Conservation (phyloP, 2,797 vertebrate genomes). For the Macrochelys suwanniensis region DNA sequence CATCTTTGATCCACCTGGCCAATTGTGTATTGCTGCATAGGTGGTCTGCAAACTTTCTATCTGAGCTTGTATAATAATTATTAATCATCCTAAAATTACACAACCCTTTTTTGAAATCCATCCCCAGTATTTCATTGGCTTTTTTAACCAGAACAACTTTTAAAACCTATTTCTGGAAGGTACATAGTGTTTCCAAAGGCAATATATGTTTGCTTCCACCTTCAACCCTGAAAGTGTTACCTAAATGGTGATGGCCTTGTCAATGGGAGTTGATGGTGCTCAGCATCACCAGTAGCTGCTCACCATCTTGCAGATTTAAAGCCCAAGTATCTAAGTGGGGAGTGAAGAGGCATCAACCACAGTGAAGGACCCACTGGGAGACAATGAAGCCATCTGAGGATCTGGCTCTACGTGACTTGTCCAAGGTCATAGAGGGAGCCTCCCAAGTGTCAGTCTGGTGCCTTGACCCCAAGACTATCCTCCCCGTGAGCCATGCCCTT, state of each 20-base stretch:
- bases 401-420: rapidly evolving
- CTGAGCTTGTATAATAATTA: not conserved
- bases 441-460: rapidly evolving
- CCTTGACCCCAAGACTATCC: not conserved
- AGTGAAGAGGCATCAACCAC: not conserved
- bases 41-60: not conserved
- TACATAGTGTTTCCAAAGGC: not conserved
- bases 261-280: not conserved
- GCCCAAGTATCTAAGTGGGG: not conserved
- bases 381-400: not conserved
- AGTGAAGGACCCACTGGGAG: not conserved
- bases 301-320: not conserved
- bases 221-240: not conserved
- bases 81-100: not conserved
- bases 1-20: not conserved
- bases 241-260: not conserved
- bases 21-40: not conserved
- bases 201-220: not conserved
- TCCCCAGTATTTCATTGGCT: not conserved
- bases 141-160: not conserved
- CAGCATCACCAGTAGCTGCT: not conserved
- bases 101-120: not conserved
- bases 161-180: not conserved
- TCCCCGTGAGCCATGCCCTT: not conserved
- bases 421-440: not conserved